phyloP scores from a whole-genome alignment of 2,797 vertebrate species.

The Erethizon dorsatum region DNA sequence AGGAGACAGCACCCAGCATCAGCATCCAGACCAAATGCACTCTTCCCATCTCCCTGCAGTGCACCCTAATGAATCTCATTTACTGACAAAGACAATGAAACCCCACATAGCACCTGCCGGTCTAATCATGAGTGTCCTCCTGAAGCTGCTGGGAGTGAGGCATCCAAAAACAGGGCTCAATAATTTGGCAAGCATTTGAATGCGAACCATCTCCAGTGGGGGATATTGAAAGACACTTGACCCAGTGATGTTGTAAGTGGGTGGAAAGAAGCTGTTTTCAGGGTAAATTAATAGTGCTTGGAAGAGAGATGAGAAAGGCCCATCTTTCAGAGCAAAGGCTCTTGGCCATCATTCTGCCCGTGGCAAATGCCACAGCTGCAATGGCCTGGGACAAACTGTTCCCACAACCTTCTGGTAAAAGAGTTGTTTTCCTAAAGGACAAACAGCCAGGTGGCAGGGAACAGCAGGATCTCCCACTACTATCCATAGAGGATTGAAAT shows the following conservation, averaged over 20 bases:
- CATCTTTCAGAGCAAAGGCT: slow-evolving; percentile 36
- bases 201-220: neutral
- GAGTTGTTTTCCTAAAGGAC: neutral
- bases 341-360: neutral
- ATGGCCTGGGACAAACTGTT: slow-evolving; percentile 3
- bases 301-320: neutral
- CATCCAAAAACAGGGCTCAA: slow-evolving; percentile 14
- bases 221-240: neutral
- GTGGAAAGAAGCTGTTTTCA: slow-evolving; percentile 34
- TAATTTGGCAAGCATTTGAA: slow-evolving; percentile 62
- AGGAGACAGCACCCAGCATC: neutral
- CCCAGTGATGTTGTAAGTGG: neutral
- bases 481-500: neutral
- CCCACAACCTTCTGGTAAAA: neutral
- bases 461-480: neutral
- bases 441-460: too few species aligned
- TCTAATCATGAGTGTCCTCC: slow-evolving; percentile 54
- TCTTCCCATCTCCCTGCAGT: neutral
- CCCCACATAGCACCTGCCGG: slow-evolving; percentile 62
- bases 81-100: slow-evolving; percentile 72
- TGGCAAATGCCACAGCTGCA: neutral
- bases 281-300: slow-evolving; percentile 44
- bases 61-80: slow-evolving; percentile 64
- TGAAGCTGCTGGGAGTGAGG: slow-evolving; percentile 59
- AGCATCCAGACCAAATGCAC: slow-evolving; percentile 60